Conservation (phyloP, 1,140 invertebrate species). For the Formica exsecta region DNA sequence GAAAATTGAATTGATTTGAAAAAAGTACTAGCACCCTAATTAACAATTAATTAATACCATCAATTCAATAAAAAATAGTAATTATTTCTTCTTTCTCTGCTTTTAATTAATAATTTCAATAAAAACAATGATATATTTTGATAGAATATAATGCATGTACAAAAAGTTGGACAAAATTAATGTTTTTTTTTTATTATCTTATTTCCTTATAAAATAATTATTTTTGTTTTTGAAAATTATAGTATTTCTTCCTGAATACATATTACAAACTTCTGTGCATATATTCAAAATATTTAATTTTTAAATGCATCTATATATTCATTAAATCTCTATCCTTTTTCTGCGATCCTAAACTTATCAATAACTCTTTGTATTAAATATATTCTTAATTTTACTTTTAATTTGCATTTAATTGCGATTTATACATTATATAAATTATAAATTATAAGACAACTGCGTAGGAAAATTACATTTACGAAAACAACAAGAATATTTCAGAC, state of each 20-base stretch:
- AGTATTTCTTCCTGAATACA: neutral
- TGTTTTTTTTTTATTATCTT: neutral
- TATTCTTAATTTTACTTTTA: too few species aligned
- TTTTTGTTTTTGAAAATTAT: neutral
- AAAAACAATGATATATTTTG: neutral
- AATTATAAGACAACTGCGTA: neutral
- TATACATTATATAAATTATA: neutral
- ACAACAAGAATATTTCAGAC: neutral
- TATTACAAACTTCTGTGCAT: neutral
- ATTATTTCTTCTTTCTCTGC: neutral
- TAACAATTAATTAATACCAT: constrained; percentile 7
- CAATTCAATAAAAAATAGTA: neutral
- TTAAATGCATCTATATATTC: neutral
- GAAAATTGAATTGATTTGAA: neutral
- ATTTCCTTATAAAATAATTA: neutral
- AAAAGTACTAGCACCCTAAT: neutral
- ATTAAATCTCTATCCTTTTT: neutral
- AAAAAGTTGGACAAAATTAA: neutral
- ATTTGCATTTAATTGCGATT: neutral
- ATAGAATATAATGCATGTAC: neutral
- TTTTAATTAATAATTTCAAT: constrained; percentile 6
- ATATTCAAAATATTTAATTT: neutral
- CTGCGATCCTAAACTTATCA: neutral
- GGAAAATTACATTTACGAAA: neutral
- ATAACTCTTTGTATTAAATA: neutral